Conservation (phyloP, 1,140 invertebrate genomes). For the Eumeta japonica region DNA sequence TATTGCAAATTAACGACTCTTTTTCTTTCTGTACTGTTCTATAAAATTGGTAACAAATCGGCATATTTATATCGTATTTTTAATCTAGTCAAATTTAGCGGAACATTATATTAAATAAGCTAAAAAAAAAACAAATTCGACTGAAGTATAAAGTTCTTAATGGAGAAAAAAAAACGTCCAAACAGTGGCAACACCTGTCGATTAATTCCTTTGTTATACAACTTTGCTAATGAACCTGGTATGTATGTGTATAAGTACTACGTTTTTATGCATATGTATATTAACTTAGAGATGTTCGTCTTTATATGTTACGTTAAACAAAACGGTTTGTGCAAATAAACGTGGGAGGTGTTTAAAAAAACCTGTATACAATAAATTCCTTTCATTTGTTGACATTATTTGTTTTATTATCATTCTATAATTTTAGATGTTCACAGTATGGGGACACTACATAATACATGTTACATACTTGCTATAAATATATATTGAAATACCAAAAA, state of each 20-base stretch:
- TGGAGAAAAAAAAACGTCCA: conserved; percentile 39
- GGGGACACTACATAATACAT: no score
- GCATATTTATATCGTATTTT: conserved; percentile 35
- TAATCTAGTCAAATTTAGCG: conserved; percentile 58
- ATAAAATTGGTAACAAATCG: conserved; percentile 36
- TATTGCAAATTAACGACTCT: no score
- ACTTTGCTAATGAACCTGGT: no score
- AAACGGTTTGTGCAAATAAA: conserved; percentile 49
- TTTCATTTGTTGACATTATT: conserved; percentile 55
- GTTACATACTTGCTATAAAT: no score
- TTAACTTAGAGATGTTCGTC: no score
- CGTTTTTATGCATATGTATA: no score
- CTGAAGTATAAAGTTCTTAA: conserved; percentile 43
- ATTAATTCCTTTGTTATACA: no score
- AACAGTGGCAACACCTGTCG: no score
- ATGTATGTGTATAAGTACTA: no score
- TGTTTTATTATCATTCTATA: no score
- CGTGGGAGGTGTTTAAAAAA: conserved; percentile 52
- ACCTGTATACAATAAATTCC: conserved; percentile 59
- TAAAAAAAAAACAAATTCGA: conserved; percentile 32
- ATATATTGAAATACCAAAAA: no score
- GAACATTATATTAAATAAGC: conserved; percentile 27
- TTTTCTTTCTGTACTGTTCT: conserved; percentile 12
- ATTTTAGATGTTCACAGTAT: no score
- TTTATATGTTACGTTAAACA: conserved; percentile 52